These are phyloP conservation scores for human DNA, from an alignment of 2,113 vertebrate genomes.

Conservation along the genomic window DNA sequence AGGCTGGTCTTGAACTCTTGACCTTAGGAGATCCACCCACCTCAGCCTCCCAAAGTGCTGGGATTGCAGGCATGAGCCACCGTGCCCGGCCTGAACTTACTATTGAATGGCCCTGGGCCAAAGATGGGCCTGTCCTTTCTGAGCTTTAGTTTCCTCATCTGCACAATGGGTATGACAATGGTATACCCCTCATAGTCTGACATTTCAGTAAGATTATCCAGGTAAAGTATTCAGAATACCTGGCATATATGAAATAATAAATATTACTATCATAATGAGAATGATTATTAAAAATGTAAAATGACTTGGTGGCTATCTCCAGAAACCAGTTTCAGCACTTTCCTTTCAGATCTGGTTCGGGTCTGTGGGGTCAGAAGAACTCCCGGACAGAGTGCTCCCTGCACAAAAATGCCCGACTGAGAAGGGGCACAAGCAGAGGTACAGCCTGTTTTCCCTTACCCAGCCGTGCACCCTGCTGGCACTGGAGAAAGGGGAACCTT, in stretches of 20 bases:
- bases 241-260: background rate
- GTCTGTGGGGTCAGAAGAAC: background rate
- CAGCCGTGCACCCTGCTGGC: rapidly evolving
- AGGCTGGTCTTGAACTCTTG: too few species aligned
- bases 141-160: background rate
- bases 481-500: background rate
- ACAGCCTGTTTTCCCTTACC: background rate
- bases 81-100: background rate
- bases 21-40: too few species aligned
- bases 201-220: background rate
- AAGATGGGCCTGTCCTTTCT: background rate
- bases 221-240: background rate
- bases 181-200: background rate
- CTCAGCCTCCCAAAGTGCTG: too few species aligned
- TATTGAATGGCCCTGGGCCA: background rate
- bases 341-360: background rate
- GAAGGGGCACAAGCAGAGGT: background rate
- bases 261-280: background rate
- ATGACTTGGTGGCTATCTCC: background rate
- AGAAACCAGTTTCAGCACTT: background rate
- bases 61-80: too few species aligned
- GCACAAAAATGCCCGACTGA: background rate
- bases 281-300: background rate
- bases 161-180: background rate
- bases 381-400: background rate